Evolutionary conservation across 2,797 vertebrate genomes (phyloP).

Genomic region (Coregonus suidteri): DNA sequence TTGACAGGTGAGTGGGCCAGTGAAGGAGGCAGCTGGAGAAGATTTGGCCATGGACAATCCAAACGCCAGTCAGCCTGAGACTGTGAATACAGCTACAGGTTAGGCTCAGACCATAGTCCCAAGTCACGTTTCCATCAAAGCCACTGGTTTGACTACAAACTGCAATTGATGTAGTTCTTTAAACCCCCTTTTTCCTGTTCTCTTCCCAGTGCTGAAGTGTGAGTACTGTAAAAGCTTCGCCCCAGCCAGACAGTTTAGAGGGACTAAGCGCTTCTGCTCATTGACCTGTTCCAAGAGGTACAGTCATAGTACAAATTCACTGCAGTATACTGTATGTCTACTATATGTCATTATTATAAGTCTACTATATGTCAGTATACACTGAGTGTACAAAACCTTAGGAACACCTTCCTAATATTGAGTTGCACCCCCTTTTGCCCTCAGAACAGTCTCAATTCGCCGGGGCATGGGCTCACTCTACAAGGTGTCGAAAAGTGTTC

Average conservation of each 20-base stretch:
- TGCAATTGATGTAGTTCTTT: neutral
- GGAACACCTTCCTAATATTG: too few relatives aligned
- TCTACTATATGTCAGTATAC: constrained; percentile 47
- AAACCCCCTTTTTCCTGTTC: constrained; percentile 6
- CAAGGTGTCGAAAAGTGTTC: too few relatives aligned
- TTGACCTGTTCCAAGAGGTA: constrained; percentile 97
- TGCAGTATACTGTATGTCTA: neutral
- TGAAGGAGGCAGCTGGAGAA: constrained; percentile 73
- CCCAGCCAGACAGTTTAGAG: constrained; percentile 89
- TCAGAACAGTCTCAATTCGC: too few relatives aligned
- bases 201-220: constrained; percentile 84
- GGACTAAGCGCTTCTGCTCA: constrained; percentile 96
- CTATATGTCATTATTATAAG: neutral
- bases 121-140: neutral
- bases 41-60: constrained; percentile 60
- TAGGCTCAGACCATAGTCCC: neutral
- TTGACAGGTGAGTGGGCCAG: constrained; percentile 73
- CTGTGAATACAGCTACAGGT: constrained; percentile 65
- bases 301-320: neutral
- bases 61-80: constrained; percentile 64
- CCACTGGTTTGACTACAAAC: neutral
- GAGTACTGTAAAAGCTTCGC: constrained; percentile 94
- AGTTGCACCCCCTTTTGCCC: too few relatives aligned
- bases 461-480: too few relatives aligned
- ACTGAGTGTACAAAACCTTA: neutral